Percentiles rank a stretch among this genome's conserved stretches.
Conservation (phyloP, 2,113 vertebrate genomes). For the Chaetodon auriga region DNA sequence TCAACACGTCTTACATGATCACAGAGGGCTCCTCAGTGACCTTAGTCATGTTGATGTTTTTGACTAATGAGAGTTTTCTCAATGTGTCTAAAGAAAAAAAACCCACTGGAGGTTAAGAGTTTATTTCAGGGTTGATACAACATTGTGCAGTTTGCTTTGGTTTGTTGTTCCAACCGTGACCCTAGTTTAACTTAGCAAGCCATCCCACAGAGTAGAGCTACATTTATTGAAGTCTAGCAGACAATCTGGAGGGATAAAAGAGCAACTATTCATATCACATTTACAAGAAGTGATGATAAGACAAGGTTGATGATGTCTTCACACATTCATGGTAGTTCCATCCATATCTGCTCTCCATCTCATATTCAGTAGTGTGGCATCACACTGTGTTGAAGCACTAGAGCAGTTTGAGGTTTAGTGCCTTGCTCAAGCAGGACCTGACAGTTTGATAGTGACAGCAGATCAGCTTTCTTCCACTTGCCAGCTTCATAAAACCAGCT, state of each 20-base stretch:
- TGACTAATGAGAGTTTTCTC: conserved; percentile 17
- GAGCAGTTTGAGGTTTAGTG: conserved; percentile 4
- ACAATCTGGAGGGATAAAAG: background rate
- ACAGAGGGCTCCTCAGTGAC: conserved; percentile 7
- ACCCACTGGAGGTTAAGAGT: background rate
- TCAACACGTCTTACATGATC: background rate
- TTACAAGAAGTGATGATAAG: background rate
- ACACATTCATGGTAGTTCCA: background rate
- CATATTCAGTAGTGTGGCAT: background rate
- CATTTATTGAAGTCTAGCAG: background rate
- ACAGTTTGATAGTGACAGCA: background rate
- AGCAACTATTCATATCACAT: background rate
- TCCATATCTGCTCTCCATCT: background rate
- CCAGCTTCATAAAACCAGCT: conserved; percentile 25
- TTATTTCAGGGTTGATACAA: conserved; percentile 32
- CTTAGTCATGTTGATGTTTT: conserved; percentile 23
- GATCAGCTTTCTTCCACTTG: background rate
- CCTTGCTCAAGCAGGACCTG: background rate
- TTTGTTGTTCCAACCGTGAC: conserved; percentile 52
- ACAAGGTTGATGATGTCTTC: background rate
- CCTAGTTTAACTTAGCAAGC: conserved; percentile 19
- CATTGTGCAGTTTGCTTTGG: conserved; percentile 5
- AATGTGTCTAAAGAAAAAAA: conserved; percentile 15
- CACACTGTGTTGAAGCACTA: background rate
- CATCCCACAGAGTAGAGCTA: conserved; percentile 18